Evolutionary conservation across 2,888 invertebrate genomes (phyloP).

Genomic region (Ischnura elegans): DNA sequence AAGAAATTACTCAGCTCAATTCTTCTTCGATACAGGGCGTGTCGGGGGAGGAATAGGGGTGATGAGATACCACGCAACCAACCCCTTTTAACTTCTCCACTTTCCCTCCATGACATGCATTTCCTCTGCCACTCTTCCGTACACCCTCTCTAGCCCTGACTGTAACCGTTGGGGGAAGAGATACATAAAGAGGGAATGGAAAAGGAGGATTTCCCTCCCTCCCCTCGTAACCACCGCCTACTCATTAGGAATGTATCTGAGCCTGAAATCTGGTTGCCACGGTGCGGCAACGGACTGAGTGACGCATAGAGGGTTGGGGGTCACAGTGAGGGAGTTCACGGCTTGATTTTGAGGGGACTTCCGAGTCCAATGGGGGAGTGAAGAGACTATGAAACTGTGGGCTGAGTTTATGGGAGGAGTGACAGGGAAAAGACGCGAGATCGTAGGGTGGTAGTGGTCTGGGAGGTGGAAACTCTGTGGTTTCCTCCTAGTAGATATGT

Average conservation of each 20-base stretch:
- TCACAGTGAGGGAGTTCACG: conserved; percentile 21
- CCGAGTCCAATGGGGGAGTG: background rate
- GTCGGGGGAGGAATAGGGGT: background rate
- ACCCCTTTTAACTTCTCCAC: background rate
- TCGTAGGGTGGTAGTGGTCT: background rate
- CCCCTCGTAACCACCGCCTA: conserved; percentile 11
- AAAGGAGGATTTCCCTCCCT: background rate
- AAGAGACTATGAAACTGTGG: background rate
- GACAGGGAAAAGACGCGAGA: conserved; percentile 29
- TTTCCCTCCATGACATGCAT: background rate
- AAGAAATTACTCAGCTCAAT: too few relatives aligned
- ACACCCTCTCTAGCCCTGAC: background rate
- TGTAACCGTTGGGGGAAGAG: background rate
- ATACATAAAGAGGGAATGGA: background rate
- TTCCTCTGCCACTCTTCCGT: background rate
- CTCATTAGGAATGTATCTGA: conserved; percentile 38
- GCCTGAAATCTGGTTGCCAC: conserved; percentile 2
- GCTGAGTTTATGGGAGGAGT: background rate
- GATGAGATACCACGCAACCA: background rate
- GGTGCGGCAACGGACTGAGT: background rate
- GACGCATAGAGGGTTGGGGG: background rate
- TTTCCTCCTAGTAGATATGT: too few relatives aligned
- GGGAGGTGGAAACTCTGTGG: too few relatives aligned
- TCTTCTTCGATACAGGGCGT: too few relatives aligned
- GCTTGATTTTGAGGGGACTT: background rate